Conservation (phyloP, 2,888 invertebrate species). For the Carpatolechia fugitivella region DNA sequence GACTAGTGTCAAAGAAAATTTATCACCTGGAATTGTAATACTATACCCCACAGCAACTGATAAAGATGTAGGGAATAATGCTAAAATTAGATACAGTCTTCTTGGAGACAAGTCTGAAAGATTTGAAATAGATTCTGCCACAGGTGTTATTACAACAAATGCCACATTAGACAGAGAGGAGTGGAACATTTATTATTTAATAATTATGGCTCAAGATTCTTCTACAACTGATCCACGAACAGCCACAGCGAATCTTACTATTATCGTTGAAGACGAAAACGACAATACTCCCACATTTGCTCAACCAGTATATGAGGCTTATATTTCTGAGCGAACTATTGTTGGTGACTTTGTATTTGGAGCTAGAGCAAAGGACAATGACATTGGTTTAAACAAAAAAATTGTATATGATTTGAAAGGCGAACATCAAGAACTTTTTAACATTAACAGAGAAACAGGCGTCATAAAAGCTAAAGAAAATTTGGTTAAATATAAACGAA, state of each 20-base stretch:
- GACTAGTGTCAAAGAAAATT: slow-evolving; percentile 89
- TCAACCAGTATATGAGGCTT: slow-evolving; percentile 86
- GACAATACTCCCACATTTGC: slow-evolving; percentile 91
- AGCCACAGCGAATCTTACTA: slow-evolving; percentile 89
- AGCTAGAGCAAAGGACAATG: slow-evolving; percentile 90
- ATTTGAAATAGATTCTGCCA: slow-evolving; percentile 88
- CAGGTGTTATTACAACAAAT: slow-evolving; percentile 88
- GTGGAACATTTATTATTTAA: slow-evolving; percentile 86
- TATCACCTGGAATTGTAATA: slow-evolving; percentile 87
- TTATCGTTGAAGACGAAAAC: slow-evolving; percentile 89
- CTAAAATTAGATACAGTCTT: slow-evolving; percentile 91
- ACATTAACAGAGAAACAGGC: slow-evolving; percentile 89
- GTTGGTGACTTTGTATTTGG: slow-evolving; percentile 94
- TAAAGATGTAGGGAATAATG: slow-evolving; percentile 90
- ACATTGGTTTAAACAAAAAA: slow-evolving; percentile 89
- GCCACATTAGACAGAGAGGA: slow-evolving; percentile 89
- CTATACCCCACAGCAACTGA: slow-evolving; percentile 89
- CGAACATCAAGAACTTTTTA: slow-evolving; percentile 87
- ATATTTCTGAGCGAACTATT: slow-evolving; percentile 89
- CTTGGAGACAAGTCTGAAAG: slow-evolving; percentile 89
- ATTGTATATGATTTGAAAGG: slow-evolving; percentile 89
- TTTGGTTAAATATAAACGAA: slow-evolving; percentile 76
- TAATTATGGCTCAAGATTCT: slow-evolving; percentile 92
- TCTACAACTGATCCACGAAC: slow-evolving; percentile 91
- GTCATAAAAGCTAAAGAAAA: slow-evolving; percentile 90